phyloP scores from a whole-genome alignment of 1,140 invertebrate genomes.

The Lysiphlebus fabarum region DNA sequence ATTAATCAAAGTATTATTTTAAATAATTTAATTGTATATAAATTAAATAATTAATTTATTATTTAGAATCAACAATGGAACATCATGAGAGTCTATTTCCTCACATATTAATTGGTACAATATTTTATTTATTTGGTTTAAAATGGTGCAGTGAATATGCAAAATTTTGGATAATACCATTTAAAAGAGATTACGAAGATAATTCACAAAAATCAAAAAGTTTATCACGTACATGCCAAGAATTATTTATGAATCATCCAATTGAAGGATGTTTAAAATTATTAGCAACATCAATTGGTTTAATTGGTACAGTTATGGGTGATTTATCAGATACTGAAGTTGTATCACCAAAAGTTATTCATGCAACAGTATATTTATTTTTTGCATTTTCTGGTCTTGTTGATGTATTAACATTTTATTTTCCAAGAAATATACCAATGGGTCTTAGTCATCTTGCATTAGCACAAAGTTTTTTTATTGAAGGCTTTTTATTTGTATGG shows the following conservation, averaged over 20 bases:
- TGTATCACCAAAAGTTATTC: slow-evolving; percentile 44
- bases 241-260: slow-evolving; percentile 34
- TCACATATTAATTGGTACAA: slow-evolving; percentile 37
- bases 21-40: too few relatives aligned
- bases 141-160: slow-evolving; percentile 48
- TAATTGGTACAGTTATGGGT: slow-evolving; percentile 37
- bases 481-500: slow-evolving; percentile 47
- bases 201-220: slow-evolving; percentile 19
- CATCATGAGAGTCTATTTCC: slow-evolving; percentile 30
- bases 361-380: slow-evolving; percentile 51
- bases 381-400: slow-evolving; percentile 52
- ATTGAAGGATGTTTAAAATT: slow-evolving; percentile 43
- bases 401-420: slow-evolving; percentile 50
- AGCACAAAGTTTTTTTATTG: slow-evolving; percentile 48
- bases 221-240: slow-evolving; percentile 29
- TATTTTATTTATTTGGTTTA: slow-evolving; percentile 44
- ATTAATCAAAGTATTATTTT: too few relatives aligned
- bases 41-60: too few relatives aligned
- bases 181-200: slow-evolving; percentile 28
- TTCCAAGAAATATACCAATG: slow-evolving; percentile 40
- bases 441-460: slow-evolving; percentile 45
- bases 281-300: slow-evolving; percentile 39
- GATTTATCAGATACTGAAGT: slow-evolving; percentile 32
- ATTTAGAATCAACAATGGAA: too few relatives aligned
- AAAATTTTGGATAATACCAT: slow-evolving; percentile 33